Conservation (phyloP, 30 jellyfish, hydroid and myxozoan genomes). For the Sanderia malayensis region DNA sequence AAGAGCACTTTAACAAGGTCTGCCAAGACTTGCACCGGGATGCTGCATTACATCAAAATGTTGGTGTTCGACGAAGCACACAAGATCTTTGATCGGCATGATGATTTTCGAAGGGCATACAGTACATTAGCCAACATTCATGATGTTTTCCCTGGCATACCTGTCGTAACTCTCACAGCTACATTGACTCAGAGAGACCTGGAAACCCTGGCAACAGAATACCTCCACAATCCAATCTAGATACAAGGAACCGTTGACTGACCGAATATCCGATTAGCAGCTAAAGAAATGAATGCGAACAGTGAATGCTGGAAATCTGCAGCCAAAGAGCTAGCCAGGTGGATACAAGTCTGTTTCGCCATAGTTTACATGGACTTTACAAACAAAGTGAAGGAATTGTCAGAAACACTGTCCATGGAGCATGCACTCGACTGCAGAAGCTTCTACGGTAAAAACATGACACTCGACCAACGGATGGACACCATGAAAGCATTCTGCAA, state of each 20-base stretch:
- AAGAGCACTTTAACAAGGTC: neutral
- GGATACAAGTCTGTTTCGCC: neutral
- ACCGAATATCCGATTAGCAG: neutral
- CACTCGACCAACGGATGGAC: no score
- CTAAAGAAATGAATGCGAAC: neutral
- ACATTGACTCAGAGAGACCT: neutral
- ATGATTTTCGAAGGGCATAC: neutral
- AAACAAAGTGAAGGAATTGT: neutral
- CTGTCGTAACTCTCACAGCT: neutral
- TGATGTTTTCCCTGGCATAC: neutral
- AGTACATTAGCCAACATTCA: neutral
- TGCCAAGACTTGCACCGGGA: neutral
- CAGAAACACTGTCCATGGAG: neutral
- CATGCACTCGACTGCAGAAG: neutral
- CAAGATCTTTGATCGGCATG: neutral
- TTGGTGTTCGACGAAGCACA: neutral
- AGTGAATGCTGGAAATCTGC: neutral
- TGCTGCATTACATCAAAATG: neutral
- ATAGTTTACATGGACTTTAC: neutral
- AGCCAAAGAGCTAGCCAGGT: neutral
- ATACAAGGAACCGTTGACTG: neutral
- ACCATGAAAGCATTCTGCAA: no score
- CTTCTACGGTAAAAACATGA: neutral
- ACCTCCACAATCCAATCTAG: neutral
- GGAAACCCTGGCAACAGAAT: neutral